A percentile compares a stretch with the other conserved stretches of the same genome.
phyloP scores from a whole-genome alignment of 2,113 vertebrate genomes.

The Thamnaconus septentrionalis region DNA sequence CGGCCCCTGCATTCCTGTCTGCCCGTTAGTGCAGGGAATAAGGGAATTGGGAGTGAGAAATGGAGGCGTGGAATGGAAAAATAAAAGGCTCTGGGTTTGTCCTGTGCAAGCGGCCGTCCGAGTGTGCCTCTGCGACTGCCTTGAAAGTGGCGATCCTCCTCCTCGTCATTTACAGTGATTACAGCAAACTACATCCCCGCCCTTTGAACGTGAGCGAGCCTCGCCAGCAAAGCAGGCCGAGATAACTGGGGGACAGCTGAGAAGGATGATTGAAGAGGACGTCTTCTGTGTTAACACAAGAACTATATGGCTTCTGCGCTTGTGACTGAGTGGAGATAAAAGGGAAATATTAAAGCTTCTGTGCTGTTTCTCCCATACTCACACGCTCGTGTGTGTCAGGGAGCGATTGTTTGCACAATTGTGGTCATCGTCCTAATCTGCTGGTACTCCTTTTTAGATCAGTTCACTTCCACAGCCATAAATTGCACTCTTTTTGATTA shows the following conservation, averaged over 20 bases:
- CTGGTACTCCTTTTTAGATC: too few species aligned
- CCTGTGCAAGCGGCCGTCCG: slow-evolving; percentile 52
- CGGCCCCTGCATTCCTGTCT: slow-evolving; percentile 50
- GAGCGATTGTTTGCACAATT: too few species aligned
- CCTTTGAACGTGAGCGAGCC: slow-evolving; percentile 30
- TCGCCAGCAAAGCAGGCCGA: slow-evolving; percentile 21
- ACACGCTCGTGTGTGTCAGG: too few species aligned
- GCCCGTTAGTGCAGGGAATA: slow-evolving; percentile 43
- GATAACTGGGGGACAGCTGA: slow-evolving; percentile 29
- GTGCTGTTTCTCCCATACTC: neutral
- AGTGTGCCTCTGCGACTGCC: slow-evolving; percentile 50
- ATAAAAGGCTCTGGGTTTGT: slow-evolving; percentile 51
- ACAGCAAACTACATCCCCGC: slow-evolving; percentile 37
- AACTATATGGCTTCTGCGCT: slow-evolving; percentile 1
- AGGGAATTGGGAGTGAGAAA: slow-evolving; percentile 44
- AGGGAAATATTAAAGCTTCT: slow-evolving; percentile 27
- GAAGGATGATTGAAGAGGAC: slow-evolving; percentile 6
- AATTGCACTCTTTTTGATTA: too few species aligned
- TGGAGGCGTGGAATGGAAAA: slow-evolving; percentile 15
- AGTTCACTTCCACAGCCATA: too few species aligned
- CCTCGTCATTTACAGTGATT: slow-evolving; percentile 51
- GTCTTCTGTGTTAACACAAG: slow-evolving; percentile 25
- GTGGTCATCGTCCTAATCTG: too few species aligned
- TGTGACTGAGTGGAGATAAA: slow-evolving; percentile 28
- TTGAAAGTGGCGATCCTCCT: slow-evolving; percentile 45